Evolutionary conservation across 1,140 invertebrate species (phyloP).

Genomic region (Achatina immaculata): DNA sequence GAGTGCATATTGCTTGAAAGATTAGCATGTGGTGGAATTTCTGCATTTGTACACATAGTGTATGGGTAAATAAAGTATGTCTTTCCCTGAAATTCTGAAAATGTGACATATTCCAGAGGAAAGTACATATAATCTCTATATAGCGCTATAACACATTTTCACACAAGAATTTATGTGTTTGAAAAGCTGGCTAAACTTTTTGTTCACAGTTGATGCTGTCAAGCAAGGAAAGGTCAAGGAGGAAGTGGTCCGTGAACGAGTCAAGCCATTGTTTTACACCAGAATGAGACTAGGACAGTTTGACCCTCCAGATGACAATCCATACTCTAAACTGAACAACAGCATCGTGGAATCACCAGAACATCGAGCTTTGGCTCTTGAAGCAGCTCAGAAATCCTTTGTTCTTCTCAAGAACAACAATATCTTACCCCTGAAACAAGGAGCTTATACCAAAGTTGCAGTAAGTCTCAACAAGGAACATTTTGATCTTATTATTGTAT

Average conservation of each 20-base stretch:
- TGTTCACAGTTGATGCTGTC: constrained; percentile 30
- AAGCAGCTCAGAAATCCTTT: constrained; percentile 51
- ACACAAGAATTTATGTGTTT: no score
- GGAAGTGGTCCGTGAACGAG: constrained; percentile 27
- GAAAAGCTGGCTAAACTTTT: no score
- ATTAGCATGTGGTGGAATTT: no score
- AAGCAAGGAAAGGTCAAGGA: constrained; percentile 30
- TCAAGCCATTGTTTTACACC: constrained; percentile 64
- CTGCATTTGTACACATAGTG: no score
- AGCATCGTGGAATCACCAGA: constrained; percentile 37
- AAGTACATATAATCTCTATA: no score
- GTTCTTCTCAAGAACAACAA: constrained; percentile 62
- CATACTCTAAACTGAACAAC: constrained; percentile 44
- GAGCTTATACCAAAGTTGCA: not conserved
- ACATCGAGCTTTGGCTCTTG: constrained; percentile 43
- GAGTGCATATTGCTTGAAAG: no score
- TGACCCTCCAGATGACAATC: constrained; percentile 56
- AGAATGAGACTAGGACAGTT: constrained; percentile 65
- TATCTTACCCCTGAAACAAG: constrained; percentile 33
- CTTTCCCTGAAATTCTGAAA: no score
- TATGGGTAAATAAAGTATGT: no score
- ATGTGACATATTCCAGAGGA: no score
- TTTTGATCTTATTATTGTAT: not conserved
- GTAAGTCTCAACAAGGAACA: not conserved
- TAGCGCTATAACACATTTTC: no score